phyloP scores from a whole-genome alignment of 2,113 vertebrate species.

The Indicator indicator region DNA sequence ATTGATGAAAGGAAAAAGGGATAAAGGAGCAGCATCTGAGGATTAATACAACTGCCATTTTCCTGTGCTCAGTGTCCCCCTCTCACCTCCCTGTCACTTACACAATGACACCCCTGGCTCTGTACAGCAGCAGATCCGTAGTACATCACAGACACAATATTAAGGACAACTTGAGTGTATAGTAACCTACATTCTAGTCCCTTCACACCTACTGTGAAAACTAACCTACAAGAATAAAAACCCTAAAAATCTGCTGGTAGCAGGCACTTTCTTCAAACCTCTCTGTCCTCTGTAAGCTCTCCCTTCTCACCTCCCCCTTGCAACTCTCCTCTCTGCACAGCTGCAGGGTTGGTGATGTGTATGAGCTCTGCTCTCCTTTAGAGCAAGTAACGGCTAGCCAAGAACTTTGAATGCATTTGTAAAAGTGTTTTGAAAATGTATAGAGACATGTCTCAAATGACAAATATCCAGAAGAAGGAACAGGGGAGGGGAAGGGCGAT shows the following conservation, averaged over 20 bases:
- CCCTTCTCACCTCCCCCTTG: neutral
- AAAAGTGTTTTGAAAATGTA: neutral
- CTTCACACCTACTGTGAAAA: neutral
- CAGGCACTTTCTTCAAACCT: neutral
- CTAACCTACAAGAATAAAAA: neutral
- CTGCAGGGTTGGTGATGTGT: neutral
- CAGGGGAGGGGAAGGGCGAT: neutral
- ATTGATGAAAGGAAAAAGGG: neutral
- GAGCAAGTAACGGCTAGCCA: neutral
- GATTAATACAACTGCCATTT: neutral
- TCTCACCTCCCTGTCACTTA: neutral
- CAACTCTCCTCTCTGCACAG: neutral
- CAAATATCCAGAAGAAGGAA: conserved; percentile 21
- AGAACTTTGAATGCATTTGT: neutral
- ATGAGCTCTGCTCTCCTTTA: neutral
- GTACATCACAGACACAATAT: neutral
- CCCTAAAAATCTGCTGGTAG: neutral
- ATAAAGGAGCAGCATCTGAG: neutral
- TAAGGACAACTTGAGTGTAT: neutral
- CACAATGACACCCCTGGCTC: rapidly evolving
- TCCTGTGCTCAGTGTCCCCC: neutral
- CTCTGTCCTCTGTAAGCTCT: neutral
- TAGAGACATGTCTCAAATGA: conserved; percentile 31
- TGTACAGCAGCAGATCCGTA: neutral
- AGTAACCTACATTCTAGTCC: neutral